Conservation (phyloP, 2,113 vertebrate species). For the Aviceda subcristata region DNA sequence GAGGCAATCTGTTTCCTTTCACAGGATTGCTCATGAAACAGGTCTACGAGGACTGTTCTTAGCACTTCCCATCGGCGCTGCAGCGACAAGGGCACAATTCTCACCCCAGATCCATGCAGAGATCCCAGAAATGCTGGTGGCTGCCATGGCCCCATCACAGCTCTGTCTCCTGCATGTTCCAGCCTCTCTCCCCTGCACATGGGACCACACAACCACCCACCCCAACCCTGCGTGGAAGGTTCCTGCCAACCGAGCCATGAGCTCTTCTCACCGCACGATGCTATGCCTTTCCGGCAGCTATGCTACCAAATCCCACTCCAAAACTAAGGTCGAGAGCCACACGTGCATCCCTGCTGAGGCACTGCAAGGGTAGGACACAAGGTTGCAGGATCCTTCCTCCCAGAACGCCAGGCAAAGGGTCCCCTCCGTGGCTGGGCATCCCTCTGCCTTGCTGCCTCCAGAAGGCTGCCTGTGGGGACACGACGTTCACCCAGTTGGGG, state of each 20-base stretch:
- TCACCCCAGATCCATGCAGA: neutral
- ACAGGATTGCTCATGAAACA: neutral
- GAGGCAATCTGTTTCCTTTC: constrained; percentile 18
- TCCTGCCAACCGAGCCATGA: neutral
- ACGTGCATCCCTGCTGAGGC: fast-evolving
- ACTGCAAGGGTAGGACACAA: too few relatives aligned
- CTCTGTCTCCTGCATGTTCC: fast-evolving
- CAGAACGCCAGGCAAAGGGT: fast-evolving
- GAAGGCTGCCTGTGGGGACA: neutral
- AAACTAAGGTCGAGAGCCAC: neutral
- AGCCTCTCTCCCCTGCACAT: neutral
- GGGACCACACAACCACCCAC: too few relatives aligned
- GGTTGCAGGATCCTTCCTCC: neutral
- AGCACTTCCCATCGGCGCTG: neutral
- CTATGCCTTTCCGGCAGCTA: neutral
- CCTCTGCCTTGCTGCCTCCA: neutral
- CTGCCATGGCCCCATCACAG: neutral
- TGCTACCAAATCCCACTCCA: neutral
- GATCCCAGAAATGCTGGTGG: neutral
- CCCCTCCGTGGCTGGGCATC: fast-evolving
- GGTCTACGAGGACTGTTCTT: neutral
- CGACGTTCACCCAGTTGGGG: fast-evolving
- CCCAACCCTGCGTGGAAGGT: too few relatives aligned
- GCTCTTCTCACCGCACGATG: fast-evolving
- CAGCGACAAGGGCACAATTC: neutral